Conservation (phyloP, 2,113 vertebrate genomes). For the Origma solitaria region DNA sequence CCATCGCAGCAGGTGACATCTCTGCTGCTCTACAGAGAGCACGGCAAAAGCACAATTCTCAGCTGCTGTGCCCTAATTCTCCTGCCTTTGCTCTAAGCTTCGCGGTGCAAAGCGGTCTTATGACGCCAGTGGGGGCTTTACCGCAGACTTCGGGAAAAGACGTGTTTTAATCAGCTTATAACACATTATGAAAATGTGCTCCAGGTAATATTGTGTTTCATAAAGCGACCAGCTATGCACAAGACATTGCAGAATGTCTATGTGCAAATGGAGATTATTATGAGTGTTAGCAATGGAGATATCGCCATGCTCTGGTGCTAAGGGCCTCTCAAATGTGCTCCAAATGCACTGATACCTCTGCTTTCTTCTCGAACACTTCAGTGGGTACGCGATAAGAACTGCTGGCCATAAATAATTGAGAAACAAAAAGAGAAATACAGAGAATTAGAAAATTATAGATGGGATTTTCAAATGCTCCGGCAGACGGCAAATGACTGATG, state of each 20-base stretch:
- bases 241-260: neutral
- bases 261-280: neutral
- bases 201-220: neutral
- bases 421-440: neutral
- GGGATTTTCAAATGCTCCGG: neutral
- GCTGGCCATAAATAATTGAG: neutral
- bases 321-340: neutral
- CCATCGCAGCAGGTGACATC: neutral
- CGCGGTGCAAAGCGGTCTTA: neutral
- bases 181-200: fast-evolving
- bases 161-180: neutral
- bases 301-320: no score
- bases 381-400: neutral
- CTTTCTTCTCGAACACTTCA: neutral
- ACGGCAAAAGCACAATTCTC: neutral
- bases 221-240: neutral
- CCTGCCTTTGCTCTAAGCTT: neutral
- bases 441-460: neutral
- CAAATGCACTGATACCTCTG: neutral
- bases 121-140: neutral
- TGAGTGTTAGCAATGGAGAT: neutral
- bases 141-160: neutral
- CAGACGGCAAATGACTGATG: neutral
- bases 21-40: neutral
- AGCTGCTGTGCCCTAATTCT: neutral